Base-by-base conservation (phyloP, 2,888 invertebrate species). In the Cryptocheilus praepositus region DNA sequence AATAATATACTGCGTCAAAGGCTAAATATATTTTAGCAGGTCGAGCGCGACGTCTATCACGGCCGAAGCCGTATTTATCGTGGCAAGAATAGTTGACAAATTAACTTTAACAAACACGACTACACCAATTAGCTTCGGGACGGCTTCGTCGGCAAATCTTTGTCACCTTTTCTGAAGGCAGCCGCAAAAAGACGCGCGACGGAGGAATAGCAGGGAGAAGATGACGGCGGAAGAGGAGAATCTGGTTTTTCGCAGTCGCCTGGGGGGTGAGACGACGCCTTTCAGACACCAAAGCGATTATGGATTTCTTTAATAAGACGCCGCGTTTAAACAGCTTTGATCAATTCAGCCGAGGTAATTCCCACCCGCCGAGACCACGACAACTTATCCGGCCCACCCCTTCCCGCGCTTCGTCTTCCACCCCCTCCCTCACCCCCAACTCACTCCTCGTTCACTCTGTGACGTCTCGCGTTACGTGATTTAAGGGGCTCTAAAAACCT, bases 231-330 rank as follows among this genome's bases (percentile, higher is more conserved):
- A 66, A 67, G 70, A 71, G 70, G 72, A 68, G 67, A 67, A 64
- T 67, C 69, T 46, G 76, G 58, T 74, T 80, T 80, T 80, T 77
- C 73, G 36, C 67, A 22, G 70, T 54, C 62, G 49, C 11, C 18
- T 21, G 49, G 45, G 57, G 67, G 67, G 69, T 54, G 63, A 36
- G 44, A 44, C 56, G 61, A 55, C 54, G 81, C 76, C 76, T 79
- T 78, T 71, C 70, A 76, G 74, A 70, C 76, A 72, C 72, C 74
- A 81, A 82, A 82, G 79, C 81, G 83, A 85, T 86, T 85, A 86
- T 81, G 82, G 84, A 86, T 85, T 85, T 86, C 83, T 87, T 86
- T 85, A 87, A 86, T 85, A 84, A 85, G 85, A 87, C 84, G 80
- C 81, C 81, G 81, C 82, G 81, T 84, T 79, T 85, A 84, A 86